These are phyloP conservation scores for Melinaea marsaeus DNA, from an alignment of 2,888 invertebrate genomes.

Conservation along the genomic window DNA sequence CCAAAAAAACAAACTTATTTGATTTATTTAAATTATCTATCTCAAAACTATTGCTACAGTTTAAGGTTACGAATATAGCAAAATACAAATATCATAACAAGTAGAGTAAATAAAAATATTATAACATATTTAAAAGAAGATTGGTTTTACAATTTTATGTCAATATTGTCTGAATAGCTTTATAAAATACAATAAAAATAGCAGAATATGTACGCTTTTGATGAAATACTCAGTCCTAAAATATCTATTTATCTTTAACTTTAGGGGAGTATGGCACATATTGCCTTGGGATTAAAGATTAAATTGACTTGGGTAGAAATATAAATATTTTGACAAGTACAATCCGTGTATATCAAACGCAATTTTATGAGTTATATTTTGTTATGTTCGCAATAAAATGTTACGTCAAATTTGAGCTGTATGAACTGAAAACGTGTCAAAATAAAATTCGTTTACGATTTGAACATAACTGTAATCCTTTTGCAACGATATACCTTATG, in stretches of 20 bases:
- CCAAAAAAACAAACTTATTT: no score
- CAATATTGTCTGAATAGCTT: no score
- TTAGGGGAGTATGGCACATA: neutral
- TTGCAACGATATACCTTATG: neutral
- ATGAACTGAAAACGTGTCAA: neutral
- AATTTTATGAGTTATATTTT: conserved; percentile 22
- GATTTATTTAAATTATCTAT: no score
- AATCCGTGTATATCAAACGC: conserved; percentile 24
- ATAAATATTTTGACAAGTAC: conserved; percentile 16
- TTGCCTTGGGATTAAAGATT: neutral
- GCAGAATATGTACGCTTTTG: no score
- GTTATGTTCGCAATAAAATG: conserved; percentile 5
- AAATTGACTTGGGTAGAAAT: neutral
- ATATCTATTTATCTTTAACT: neutral
- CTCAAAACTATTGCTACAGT: no score
- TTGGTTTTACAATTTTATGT: no score
- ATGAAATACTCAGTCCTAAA: no score
- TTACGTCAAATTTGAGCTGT: neutral
- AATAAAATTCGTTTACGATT: neutral
- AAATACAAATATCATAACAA: no score
- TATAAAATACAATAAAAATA: no score
- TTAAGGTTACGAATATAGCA: no score
- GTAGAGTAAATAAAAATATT: no score
- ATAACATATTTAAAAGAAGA: no score
- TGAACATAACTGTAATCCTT: neutral